Evolutionary conservation across 2,888 invertebrate genomes (phyloP), one percentile per base, ranked within the genome.

Genomic region (Athrips mouffetella): DNA sequence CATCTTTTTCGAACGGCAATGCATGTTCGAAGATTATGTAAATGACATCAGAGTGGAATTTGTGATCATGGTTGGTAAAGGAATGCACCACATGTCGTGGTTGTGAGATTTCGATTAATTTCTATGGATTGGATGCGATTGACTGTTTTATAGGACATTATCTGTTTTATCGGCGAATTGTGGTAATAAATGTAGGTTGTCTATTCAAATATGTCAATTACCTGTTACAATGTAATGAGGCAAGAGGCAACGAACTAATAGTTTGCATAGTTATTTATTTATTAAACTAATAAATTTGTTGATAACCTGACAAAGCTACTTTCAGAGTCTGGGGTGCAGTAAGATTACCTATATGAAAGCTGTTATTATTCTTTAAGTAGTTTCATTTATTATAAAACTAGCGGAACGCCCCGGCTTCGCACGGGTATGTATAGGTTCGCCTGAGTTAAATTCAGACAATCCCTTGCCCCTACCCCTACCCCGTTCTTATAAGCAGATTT

Each of bases 21-120:
- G 42, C 15, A 42, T 42, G 1, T 4, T 4, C 8, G n/a, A 42
- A 16, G 15, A 11, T 29, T 29, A 42, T 15, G 16, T 18, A 21
- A 16, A 18, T 42, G 2, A 18, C 7, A 18, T 15, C 6, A 27
- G n/a, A 25, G 3, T 35, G n/a, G 16, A n/a, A 25, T 41, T 52
- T 47, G 50, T 47, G 52, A 53, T 30, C 29, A 27, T 40, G 18
- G 3, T 37, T 56, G 49, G 53, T 52, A 42, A 29, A 48, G 42
- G 53, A 49, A 56, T 54, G 49, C 56, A 52, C 52, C 49, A 54
- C 52, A 52, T 56, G 54, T 50, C 6, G 45, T 46, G 48, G 49
- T 54, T 51, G 16, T 58, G 57, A 13, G 31, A 44, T 44, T 31
- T 31, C 31, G 21, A 30, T 7, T 31, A 8, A 44, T 20, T 44